A percentile compares a stretch with the other conserved stretches of the same genome.
Evolutionary conservation across 2,888 invertebrate species (phyloP).

Genomic region (Vannuccia rotundouncinata): DNA sequence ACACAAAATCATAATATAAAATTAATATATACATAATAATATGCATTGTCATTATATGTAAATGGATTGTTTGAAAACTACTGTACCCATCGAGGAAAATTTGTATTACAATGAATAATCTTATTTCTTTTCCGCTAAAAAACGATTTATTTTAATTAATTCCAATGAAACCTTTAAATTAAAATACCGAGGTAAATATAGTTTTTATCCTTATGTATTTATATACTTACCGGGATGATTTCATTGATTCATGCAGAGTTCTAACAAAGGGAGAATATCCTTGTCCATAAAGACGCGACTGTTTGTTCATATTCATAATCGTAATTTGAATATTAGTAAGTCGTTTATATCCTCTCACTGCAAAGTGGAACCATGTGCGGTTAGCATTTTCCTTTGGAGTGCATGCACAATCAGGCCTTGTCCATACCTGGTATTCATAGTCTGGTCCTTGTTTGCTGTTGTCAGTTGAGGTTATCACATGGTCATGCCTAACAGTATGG

Average conservation of each 20-base stretch:
- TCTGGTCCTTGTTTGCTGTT: slow-evolving; percentile 59
- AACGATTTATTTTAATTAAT: no score
- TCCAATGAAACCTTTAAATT: no score
- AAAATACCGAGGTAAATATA: no score
- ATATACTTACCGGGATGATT: not conserved
- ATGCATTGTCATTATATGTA: no score
- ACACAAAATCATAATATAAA: no score
- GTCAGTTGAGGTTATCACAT: slow-evolving; percentile 3
- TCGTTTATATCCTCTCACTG: slow-evolving; percentile 63
- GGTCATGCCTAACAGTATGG: not conserved
- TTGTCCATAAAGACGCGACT: slow-evolving; percentile 79
- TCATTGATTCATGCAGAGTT: not conserved
- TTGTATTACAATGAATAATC: no score
- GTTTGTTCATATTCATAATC: slow-evolving; percentile 77
- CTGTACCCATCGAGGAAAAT: no score
- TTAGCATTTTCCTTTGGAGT: slow-evolving; percentile 81
- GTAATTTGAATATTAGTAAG: slow-evolving; percentile 67
- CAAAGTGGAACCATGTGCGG: slow-evolving; percentile 86
- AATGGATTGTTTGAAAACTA: no score
- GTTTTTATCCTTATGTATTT: no score
- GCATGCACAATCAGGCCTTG: slow-evolving; percentile 76
- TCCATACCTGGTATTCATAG: slow-evolving; percentile 82
- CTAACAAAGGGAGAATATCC: slow-evolving; percentile 60
- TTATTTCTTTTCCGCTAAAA: no score
- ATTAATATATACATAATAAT: no score